Percentiles rank a stretch among this genome's conserved stretches.
Evolutionary conservation across 92 coral and sea anemone species (phyloP).

Genomic region (Paramuricea clavata): DNA sequence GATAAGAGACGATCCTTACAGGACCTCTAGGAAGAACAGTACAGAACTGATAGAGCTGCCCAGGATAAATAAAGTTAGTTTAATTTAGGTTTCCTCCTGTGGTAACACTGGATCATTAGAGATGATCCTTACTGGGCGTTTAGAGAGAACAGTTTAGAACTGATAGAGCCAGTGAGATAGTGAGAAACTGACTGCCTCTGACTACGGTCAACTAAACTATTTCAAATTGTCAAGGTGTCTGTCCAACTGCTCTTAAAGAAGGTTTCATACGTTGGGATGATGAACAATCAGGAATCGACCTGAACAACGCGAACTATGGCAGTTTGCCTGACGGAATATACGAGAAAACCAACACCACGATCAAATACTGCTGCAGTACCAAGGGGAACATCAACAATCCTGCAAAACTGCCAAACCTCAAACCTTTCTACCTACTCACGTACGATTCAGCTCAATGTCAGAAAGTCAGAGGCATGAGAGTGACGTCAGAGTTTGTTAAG

Average conservation of each 20-base stretch:
- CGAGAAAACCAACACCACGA: conserved; percentile 84
- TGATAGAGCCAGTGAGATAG: too few relatives aligned
- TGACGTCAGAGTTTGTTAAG: conserved; percentile 93
- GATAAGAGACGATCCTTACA: too few relatives aligned
- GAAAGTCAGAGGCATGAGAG: conserved; percentile 88
- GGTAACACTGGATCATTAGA: too few relatives aligned
- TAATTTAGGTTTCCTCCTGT: too few relatives aligned
- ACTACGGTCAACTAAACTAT: background rate
- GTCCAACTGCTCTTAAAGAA: conserved; percentile 91
- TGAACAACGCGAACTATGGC: conserved; percentile 81
- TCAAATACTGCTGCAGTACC: conserved; percentile 97
- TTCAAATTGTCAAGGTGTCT: conserved; percentile 68
- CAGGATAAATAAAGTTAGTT: too few relatives aligned
- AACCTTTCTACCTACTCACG: conserved; percentile 91
- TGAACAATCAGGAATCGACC: conserved; percentile 90
- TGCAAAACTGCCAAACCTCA: conserved; percentile 89
- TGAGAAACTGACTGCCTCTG: too few relatives aligned
- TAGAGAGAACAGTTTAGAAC: too few relatives aligned
- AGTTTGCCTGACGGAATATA: conserved; percentile 91
- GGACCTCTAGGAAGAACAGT: too few relatives aligned
- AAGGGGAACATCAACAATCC: conserved; percentile 95
- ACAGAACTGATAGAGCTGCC: too few relatives aligned
- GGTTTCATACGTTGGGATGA: conserved; percentile 99
- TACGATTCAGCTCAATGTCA: conserved; percentile 97
- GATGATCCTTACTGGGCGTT: too few relatives aligned